Base-by-base conservation (phyloP, 37 sponge, comb jelly and placozoan species). In the Ianthella basta region DNA sequence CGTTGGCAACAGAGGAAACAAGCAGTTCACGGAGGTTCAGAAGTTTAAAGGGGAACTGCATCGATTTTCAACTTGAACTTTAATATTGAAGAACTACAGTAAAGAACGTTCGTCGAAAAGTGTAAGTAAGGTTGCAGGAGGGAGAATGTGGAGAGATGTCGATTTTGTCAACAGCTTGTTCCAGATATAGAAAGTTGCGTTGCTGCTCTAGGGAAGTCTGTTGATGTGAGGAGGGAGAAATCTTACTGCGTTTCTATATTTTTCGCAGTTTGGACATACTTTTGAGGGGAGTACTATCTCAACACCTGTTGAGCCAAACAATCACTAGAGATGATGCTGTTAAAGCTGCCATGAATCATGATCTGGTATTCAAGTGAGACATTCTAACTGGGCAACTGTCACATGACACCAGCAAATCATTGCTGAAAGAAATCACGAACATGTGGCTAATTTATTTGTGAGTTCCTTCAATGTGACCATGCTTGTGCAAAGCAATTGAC, bases 21-120 rank as follows among this genome's bases (percentile, higher is more conserved):
- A 35, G 15, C 72, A 70, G 72, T 19, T 19, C 15, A 6, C 1
- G 54, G 53, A 75, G 25, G 6, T 75, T 6, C 23, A 75, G 20
- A 40, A 10, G 16, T 50, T 75, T 53, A 75, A 75, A 53, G 78
- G n/a, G n/a, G n/a, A n/a, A n/a, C n/a, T n/a, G n/a, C n/a, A n/a
- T n/a, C n/a, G n/a, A n/a, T n/a, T n/a, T n/a, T n/a, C n/a, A n/a
- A n/a, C n/a, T n/a, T n/a, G n/a, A n/a, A n/a, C n/a, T n/a, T n/a
- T n/a, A n/a, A n/a, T n/a, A n/a, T n/a, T n/a, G n/a, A n/a, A n/a
- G n/a, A n/a, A n/a, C n/a, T n/a, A n/a, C n/a, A n/a, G n/a, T n/a
- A n/a, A n/a, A n/a, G n/a, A n/a, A n/a, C n/a, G n/a, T n/a, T n/a
- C n/a, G n/a, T n/a, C n/a, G n/a, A n/a, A n/a, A n/a, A n/a, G n/a